Percentiles rank a stretch among this genome's conserved stretches.
phyloP scores from a whole-genome alignment of 2,113 vertebrate species.

The Ranitomeya imitator region DNA sequence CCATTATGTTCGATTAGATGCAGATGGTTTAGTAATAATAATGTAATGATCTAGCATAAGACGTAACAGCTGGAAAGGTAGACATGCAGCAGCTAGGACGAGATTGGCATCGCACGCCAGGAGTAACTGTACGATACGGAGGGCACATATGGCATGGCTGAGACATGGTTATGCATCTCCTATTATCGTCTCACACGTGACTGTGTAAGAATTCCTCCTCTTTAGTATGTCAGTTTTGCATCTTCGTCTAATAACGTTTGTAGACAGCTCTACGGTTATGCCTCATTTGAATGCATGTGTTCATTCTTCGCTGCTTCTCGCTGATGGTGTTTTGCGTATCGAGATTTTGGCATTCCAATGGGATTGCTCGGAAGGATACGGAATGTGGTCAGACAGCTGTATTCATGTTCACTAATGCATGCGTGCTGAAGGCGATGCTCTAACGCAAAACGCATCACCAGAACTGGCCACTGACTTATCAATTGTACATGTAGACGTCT shows the following conservation, averaged over 20 bases:
- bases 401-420: slow-evolving; percentile 12
- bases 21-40: slow-evolving; percentile 25
- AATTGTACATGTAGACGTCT: neutral
- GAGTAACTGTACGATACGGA: neutral
- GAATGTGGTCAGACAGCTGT: neutral
- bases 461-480: neutral
- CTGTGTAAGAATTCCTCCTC: neutral
- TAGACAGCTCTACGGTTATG: neutral
- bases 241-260: neutral
- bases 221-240: neutral
- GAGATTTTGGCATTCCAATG: neutral
- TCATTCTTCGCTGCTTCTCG: neutral
- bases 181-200: neutral
- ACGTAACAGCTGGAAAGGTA: slow-evolving; percentile 16
- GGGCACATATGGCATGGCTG: neutral
- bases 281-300: neutral
- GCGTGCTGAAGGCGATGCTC: neutral
- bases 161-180: slow-evolving; percentile 6
- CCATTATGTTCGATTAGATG: slow-evolving; percentile 12
- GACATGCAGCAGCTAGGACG: neutral
- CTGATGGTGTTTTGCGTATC: neutral
- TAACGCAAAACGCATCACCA: neutral
- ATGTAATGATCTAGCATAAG: slow-evolving; percentile 4
- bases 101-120: neutral
- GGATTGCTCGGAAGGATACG: neutral